phyloP scores from a whole-genome alignment of 2,113 vertebrate genomes.

The Otis tarda region DNA sequence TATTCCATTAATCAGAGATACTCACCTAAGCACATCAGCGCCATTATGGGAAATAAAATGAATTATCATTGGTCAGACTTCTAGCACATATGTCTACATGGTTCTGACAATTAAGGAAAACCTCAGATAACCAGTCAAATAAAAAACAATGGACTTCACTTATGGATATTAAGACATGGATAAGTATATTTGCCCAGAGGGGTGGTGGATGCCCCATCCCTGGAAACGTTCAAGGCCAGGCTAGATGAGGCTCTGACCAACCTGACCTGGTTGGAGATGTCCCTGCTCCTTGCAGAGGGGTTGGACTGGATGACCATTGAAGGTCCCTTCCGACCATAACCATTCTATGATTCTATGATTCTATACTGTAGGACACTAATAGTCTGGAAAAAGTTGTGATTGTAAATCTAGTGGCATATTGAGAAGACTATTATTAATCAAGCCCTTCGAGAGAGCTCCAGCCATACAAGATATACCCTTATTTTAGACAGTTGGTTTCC shows the following conservation, averaged over 20 bases:
- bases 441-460: not conserved
- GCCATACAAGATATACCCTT: rapidly evolving
- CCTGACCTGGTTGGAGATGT: no score
- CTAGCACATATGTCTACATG: not conserved
- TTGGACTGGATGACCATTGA: no score
- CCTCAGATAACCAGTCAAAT: not conserved
- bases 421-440: not conserved
- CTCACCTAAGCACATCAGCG: not conserved
- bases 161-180: not conserved
- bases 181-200: no score
- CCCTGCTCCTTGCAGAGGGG: no score
- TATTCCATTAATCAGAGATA: not conserved
- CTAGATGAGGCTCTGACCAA: no score
- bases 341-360: no score
- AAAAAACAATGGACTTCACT: not conserved
- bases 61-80: not conserved
- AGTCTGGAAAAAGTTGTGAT: not conserved
- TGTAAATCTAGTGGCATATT: not conserved
- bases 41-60: not conserved
- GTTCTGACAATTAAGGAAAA: not conserved
- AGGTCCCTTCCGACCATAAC: no score
- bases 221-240: no score
- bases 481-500: not conserved
- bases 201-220: no score
- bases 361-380: no score